Conservation (phyloP, 1,140 invertebrate genomes). For the Galleria mellonella region DNA sequence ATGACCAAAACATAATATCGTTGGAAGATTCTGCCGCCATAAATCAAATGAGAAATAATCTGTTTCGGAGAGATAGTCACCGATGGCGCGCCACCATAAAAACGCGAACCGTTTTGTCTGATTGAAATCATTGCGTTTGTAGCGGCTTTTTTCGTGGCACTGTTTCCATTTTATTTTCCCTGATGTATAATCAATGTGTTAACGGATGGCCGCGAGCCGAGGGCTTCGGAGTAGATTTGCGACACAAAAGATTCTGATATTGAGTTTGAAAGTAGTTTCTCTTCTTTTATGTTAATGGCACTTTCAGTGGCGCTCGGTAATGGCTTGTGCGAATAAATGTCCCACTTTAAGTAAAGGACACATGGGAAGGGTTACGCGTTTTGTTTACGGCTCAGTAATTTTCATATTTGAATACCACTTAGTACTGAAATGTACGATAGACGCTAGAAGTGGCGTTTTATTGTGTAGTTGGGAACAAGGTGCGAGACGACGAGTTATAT, state of each 20-base stretch:
- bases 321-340: conserved; percentile 55
- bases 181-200: conserved; percentile 74
- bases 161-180: conserved; percentile 71
- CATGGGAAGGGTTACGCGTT: conserved; percentile 26
- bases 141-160: conserved; percentile 51
- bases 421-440: background rate
- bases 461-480: too few relatives aligned
- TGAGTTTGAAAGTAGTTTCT: conserved; percentile 70
- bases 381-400: conserved; percentile 27
- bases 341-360: conserved; percentile 31
- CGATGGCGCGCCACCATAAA: conserved; percentile 60
- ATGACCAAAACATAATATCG: conserved; percentile 75
- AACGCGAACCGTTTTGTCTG: conserved; percentile 72
- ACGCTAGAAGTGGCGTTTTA: too few relatives aligned
- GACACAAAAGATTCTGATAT: conserved; percentile 70
- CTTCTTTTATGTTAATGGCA: conserved; percentile 69
- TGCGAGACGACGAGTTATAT: background rate
- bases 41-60: conserved; percentile 74
- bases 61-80: conserved; percentile 68
- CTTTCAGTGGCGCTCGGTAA: conserved; percentile 56
- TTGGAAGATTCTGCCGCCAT: conserved; percentile 68
- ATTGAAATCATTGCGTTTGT: conserved; percentile 67
- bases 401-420: conserved; percentile 10
- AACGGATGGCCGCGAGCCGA: conserved; percentile 61
- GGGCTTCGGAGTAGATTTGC: conserved; percentile 66